Conservation (phyloP, 2,797 vertebrate species). For the Oreonectes daqikongensis region DNA sequence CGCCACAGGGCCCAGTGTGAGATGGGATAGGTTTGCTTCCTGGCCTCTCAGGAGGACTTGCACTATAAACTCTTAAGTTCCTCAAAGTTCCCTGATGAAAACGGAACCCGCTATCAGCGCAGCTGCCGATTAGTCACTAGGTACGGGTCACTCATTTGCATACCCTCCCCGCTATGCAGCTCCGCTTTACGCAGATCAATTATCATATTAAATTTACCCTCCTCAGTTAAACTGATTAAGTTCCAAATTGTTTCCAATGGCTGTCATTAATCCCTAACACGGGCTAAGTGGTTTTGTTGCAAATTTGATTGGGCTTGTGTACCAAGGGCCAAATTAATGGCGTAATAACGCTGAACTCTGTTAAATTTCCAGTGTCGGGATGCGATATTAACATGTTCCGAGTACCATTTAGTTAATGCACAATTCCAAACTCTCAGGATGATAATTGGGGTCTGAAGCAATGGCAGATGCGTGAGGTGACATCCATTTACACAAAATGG, state of each 20-base stretch:
- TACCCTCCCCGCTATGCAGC: conserved; percentile 90
- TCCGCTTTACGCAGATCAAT: conserved; percentile 95
- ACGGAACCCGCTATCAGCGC: conserved; percentile 86
- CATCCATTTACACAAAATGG: conserved; percentile 50
- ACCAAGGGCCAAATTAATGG: conserved; percentile 94
- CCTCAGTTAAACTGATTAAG: conserved; percentile 99
- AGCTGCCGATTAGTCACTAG: conserved; percentile 94
- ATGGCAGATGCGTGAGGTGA: conserved; percentile 56
- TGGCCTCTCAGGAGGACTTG: conserved; percentile 91
- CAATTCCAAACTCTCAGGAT: conserved; percentile 69
- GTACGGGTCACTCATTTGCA: conserved; percentile 99
- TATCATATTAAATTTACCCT: conserved; percentile 99
- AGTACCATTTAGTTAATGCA: conserved; percentile 75
- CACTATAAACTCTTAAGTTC: conserved; percentile 94
- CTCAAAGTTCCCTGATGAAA: conserved; percentile 98
- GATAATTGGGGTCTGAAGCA: conserved; percentile 79
- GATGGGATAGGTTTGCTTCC: conserved; percentile 86
- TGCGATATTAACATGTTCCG: conserved; percentile 74
- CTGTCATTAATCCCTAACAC: conserved; percentile 99
- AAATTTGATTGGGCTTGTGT: conserved; percentile 90
- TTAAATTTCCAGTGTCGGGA: conserved; percentile 77
- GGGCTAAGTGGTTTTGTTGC: conserved; percentile 91
- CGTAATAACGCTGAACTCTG: conserved; percentile 78
- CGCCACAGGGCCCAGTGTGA: conserved; percentile 92
- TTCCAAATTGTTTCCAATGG: conserved; percentile 99